These are phyloP conservation scores for Scomber japonicus DNA, from an alignment of 2,113 vertebrate species.

Conservation along the genomic window DNA sequence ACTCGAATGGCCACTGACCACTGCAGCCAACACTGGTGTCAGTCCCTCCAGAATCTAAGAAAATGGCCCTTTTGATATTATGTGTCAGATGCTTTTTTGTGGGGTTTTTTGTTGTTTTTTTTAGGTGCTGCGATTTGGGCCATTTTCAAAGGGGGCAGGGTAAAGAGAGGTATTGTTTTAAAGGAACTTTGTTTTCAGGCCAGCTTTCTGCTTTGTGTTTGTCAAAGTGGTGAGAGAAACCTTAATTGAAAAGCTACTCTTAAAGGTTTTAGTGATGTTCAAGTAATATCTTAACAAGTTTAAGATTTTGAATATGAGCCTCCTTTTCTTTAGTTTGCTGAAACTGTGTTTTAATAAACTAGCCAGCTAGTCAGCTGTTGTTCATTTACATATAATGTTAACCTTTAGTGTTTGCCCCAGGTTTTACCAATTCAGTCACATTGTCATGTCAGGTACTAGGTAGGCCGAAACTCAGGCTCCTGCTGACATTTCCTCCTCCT, in stretches of 20 bases:
- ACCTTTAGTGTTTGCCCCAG: background rate
- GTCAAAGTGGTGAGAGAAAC: background rate
- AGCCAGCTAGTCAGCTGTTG: slow-evolving; percentile 3
- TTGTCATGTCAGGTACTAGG: slow-evolving; percentile 37
- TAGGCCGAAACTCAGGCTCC: slow-evolving; percentile 44
- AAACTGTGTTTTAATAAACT: slow-evolving; percentile 12
- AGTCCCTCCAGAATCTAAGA: slow-evolving; percentile 49
- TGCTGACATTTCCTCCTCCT: slow-evolving; percentile 59
- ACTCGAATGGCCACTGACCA: slow-evolving; percentile 73
- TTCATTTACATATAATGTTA: slow-evolving; percentile 31
- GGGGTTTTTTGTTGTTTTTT: slow-evolving; percentile 31
- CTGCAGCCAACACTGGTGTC: slow-evolving; percentile 47
- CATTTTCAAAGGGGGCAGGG: slow-evolving; percentile 18
- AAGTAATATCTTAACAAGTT: background rate
- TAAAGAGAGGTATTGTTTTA: slow-evolving; percentile 31
- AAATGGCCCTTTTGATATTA: slow-evolving; percentile 73
- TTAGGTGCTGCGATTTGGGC: slow-evolving; percentile 34
- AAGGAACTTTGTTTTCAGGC: slow-evolving; percentile 26
- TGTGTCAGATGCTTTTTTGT: slow-evolving; percentile 76
- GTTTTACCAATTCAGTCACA: slow-evolving; percentile 38
- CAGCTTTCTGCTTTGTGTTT: slow-evolving; percentile 15
- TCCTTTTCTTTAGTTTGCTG: slow-evolving; percentile 12
- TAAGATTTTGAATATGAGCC: background rate
- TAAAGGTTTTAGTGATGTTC: slow-evolving; percentile 19
- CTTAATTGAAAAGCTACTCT: slow-evolving; percentile 11